A percentile compares a stretch with the other conserved stretches of the same genome.
phyloP scores from a whole-genome alignment of 1,140 invertebrate species.

The Magallana ariakensis region DNA sequence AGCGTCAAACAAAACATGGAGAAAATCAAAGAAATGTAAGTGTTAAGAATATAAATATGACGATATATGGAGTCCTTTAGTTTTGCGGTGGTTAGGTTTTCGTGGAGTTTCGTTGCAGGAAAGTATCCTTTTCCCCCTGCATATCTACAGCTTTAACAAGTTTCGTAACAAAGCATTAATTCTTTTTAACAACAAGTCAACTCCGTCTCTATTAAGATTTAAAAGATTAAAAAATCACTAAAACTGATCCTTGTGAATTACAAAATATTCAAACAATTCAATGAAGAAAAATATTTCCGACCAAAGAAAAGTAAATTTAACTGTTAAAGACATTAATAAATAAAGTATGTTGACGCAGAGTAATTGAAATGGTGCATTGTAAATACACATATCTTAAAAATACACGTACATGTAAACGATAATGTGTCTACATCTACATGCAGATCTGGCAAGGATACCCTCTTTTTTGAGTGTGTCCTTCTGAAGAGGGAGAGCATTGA shows the following conservation, averaged over 20 bases:
- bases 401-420: neutral
- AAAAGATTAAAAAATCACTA: too few relatives aligned
- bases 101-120: neutral
- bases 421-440: neutral
- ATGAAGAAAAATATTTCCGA: too few relatives aligned
- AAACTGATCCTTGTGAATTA: too few relatives aligned
- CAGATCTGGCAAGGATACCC: neutral
- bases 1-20: neutral
- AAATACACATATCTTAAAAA: neutral
- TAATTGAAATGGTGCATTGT: neutral
- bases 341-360: neutral
- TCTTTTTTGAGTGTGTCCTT: neutral
- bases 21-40: neutral
- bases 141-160: neutral
- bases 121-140: neutral
- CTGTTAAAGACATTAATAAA: neutral
- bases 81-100: neutral
- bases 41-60: neutral
- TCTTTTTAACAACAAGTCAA: neutral
- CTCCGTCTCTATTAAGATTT: too few relatives aligned
- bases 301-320: too few relatives aligned
- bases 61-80: neutral
- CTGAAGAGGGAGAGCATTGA: neutral
- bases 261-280: too few relatives aligned
- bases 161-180: neutral